Conservation (phyloP, 1,140 invertebrate genomes). For the Achroia grisella region DNA sequence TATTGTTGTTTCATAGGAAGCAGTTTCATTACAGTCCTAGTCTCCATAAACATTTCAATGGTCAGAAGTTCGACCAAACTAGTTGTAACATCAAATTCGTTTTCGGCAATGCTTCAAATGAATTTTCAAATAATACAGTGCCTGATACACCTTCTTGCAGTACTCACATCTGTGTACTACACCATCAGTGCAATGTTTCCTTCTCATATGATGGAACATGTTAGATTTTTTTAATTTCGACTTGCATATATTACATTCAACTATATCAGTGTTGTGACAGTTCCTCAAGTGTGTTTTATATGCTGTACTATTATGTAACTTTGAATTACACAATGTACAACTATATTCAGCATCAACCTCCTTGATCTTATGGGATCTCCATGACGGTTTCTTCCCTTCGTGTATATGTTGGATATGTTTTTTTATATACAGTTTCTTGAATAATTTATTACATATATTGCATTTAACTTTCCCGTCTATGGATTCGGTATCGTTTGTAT, state of each 20-base stretch:
- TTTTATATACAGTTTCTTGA: neutral
- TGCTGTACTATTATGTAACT: neutral
- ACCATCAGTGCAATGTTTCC: slow-evolving; percentile 32
- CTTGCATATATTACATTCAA: slow-evolving; percentile 21
- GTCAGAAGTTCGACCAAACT: neutral
- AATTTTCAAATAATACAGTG: slow-evolving; percentile 22
- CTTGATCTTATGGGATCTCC: neutral
- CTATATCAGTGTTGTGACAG: neutral
- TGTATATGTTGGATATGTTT: neutral
- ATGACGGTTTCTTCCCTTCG: no score
- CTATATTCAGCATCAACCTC: neutral
- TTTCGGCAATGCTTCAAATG: slow-evolving; percentile 24
- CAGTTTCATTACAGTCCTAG: no score
- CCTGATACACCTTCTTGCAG: slow-evolving; percentile 29
- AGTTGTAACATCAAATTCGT: neutral
- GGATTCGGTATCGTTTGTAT: slow-evolving; percentile 11
- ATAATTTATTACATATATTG: slow-evolving; percentile 14
- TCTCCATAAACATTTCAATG: no score
- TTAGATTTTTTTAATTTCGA: slow-evolving; percentile 29
- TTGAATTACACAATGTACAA: neutral
- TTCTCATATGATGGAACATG: slow-evolving; percentile 18
- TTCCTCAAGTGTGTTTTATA: neutral
- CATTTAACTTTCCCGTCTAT: slow-evolving; percentile 11
- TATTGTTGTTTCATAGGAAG: no score
- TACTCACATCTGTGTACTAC: slow-evolving; percentile 21